Evolutionary conservation across 2,797 vertebrate genomes (phyloP), one percentile per base, ranked within the genome.

Genomic region (Melanotaenia pygmaea): DNA sequence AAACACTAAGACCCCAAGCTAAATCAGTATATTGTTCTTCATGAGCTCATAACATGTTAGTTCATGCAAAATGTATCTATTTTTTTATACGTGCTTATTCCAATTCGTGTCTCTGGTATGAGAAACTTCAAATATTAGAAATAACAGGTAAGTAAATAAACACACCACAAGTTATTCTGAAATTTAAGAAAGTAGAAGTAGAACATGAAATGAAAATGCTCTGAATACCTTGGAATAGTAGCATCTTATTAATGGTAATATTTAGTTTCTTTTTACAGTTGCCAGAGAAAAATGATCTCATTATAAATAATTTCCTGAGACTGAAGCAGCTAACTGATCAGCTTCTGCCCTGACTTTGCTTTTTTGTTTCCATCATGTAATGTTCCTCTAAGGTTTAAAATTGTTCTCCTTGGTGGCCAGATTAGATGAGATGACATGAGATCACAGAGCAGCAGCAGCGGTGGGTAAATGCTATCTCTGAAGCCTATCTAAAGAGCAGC

Each of bases 401-500:
- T 74, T 59, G n/a, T 47, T 26, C 56, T 79, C 50, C 45, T 64
- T 13, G 37, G 67, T 67, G 74, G 60, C 26, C 67, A 78, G 75
- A 89, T 88, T 80, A 89, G 67, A 81, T 74, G 57, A 72, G 62
- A 85, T 79, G 78, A 83, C 72, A 86, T 65, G 64, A 73, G 70
- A 81, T 77, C 3, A 22, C 22, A 22, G 45, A 34, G 63, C 47
- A 1, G 65, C 59, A 34, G 59, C 26, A 22, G 72, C 1, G 1
- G 28, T 22, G 64, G 50, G 35, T 74, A 34, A 64, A 67, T 51
- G 74, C 22, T 56, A 76, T 82, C 79, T 70, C 54, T 72, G 67
- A 69, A 67, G 78, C 28, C 5, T 24, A 83, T 80, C 82, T 81
- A 6, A 72, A 59, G 63, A 66, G 77, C 60, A 68, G 66, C 70